Base-by-base conservation (phyloP, 2,888 invertebrate species). In the Amiota communis region DNA sequence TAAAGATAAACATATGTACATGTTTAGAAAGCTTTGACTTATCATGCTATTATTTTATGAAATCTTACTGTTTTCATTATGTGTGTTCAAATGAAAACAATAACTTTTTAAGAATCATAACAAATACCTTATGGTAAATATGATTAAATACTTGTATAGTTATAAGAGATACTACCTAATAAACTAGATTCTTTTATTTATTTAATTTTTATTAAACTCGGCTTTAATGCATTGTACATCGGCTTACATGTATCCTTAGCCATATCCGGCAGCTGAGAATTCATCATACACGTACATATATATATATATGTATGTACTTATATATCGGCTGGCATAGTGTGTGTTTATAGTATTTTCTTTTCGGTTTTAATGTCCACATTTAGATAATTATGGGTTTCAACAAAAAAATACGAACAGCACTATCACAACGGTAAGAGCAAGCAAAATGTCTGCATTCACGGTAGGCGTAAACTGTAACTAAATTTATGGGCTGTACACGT, bases 361-460 rank as follows among this genome's bases (percentile, higher is more conserved):
- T n/a, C 53, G n/a, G 84, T 85, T 82, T 82, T 79, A 83, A 79
- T 85, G 83, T 82, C 82, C 87, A 87, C 87, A 86, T 87, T 87
- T 87, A 80, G 85, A 85, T 87, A 87, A 87, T 87, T 87, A 85
- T 81, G 80, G 87, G 87, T 81, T 87, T 80, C 75, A 81, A 75
- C 80, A 79, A 36, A 6, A n/a, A 36, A 36, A 36, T 36, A 36
- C 36, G 36, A 36, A 36, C 36, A 36, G 8, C 36, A 6, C 36
- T 6, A 36, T 4, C 23, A 36, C 36, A 36, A 4, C 36, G 36
- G 6, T 36, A 36, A 36, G 36, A 36, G 4, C 36, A 36, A 36
- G 81, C 80, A 79, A 82, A 82, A 80, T 76, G 83, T 84, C 82
- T 83, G 83, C 84, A 83, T 83, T 80, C 81, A 82, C 81, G 86